Base-by-base conservation (phyloP, 1,140 invertebrate genomes). In the Nomia melanderi region DNA sequence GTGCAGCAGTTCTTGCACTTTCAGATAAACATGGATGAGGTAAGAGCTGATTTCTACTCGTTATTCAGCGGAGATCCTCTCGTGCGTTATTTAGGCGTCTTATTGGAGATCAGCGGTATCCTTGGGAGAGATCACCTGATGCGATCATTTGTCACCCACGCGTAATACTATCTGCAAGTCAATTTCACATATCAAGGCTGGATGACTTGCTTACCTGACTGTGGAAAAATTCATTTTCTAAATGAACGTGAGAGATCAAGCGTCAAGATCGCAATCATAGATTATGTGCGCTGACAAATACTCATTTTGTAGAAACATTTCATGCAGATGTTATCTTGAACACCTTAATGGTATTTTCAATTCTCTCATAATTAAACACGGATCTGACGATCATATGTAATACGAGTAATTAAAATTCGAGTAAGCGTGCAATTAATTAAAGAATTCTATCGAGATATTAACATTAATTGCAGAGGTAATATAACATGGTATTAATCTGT, bases 91-190 rank as follows among this genome's bases (percentile, higher is more conserved):
- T 74, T 25, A 6, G 14, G 3, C 23, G 53, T 9, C 54, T 76
- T 75, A 69, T 57, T 29, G 64, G 57, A 54, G 41, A 50, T 59
- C 73, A 57, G 67, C 47, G 65, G 36, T 76, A 76, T 69, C 65
- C 54, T 69, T 76, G 65, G 31, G 54, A 36, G 47, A 29, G 63
- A 59, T 57, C 54, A 27, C 29, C 3, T 23, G 25, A 17, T 14
- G 29, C 39, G 53, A 57, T 75, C 56, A 44, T 57, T 33, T 11
- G 6, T 39, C 41, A 23, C 73, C 73, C 39, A 76, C 65, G 54
- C 31, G 39, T n/a, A 29, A 75, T n/a, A 17, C 9, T 36, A 69
- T 60, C 39, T 76, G 20, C 64, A 23, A 59, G 64, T 50, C 23
- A 8, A 50, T 59, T 29, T 14, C 20, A 20, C 1, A 2, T 25